phyloP scores from a whole-genome alignment of 1,140 invertebrate genomes.

The Drosophila serrata region DNA sequence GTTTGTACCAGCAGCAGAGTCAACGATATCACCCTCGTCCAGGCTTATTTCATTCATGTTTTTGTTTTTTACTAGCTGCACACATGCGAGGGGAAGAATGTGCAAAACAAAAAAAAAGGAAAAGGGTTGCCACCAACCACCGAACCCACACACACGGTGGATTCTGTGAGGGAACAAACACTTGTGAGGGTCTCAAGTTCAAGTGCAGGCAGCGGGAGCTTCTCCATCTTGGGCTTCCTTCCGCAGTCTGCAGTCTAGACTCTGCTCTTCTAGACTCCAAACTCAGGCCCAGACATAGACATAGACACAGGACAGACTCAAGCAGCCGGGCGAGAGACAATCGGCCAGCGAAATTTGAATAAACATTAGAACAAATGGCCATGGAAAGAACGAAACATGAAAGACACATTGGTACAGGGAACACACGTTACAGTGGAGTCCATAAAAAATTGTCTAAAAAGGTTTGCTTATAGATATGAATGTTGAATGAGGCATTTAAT shows the following conservation, averaged over 20 bases:
- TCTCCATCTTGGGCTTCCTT: conserved; percentile 57
- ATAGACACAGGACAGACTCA: conserved; percentile 27
- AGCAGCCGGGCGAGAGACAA: conserved; percentile 42
- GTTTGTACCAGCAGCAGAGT: conserved; percentile 1
- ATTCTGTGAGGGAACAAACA: conserved; percentile 40
- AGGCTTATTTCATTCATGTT: conserved; percentile 57
- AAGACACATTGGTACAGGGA: conserved; percentile 32
- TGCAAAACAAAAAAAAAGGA: conserved; percentile 9
- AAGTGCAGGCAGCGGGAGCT: conserved; percentile 40
- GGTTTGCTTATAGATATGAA: background rate
- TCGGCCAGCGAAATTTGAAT: conserved; percentile 46
- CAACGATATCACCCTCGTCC: conserved; percentile 48
- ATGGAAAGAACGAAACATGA: conserved; percentile 34
- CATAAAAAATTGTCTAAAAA: background rate
- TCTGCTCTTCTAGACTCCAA: conserved; percentile 5
- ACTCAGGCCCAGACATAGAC: conserved; percentile 4
- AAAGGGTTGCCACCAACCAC: conserved; percentile 52
- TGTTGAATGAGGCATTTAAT: no score
- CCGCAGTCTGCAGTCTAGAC: conserved; percentile 51
- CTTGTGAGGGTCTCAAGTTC: conserved; percentile 51
- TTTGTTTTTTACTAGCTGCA: conserved; percentile 45
- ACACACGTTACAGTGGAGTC: background rate
- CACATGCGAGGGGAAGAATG: conserved; percentile 39
- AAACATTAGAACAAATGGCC: conserved; percentile 42
- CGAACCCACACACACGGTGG: conserved; percentile 48